phyloP scores from a whole-genome alignment of 2,888 invertebrate genomes.

The Ophion obscuratus region DNA sequence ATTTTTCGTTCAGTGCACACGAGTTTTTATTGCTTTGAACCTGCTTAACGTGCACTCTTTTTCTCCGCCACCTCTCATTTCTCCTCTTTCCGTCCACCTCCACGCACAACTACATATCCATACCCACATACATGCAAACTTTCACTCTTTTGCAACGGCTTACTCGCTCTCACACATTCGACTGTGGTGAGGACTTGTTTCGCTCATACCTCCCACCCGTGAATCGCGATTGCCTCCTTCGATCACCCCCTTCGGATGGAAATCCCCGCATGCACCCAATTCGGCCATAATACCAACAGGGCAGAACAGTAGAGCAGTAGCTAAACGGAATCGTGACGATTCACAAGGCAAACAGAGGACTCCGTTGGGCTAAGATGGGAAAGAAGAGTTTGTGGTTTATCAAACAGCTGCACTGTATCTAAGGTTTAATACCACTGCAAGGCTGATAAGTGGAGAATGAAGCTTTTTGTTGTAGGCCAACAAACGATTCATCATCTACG shows the following conservation, averaged over 20 bases:
- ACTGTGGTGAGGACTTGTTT: too few relatives aligned
- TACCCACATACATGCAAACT: too few relatives aligned
- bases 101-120: too few relatives aligned
- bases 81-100: not conserved
- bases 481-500: too few relatives aligned
- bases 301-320: slow-evolving; percentile 43
- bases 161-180: too few relatives aligned
- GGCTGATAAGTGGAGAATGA: too few relatives aligned
- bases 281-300: slow-evolving; percentile 61
- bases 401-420: not conserved
- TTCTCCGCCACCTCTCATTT: slow-evolving; percentile 1
- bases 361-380: not conserved
- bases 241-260: too few relatives aligned
- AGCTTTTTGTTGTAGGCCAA: too few relatives aligned
- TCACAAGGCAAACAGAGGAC: not conserved
- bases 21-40: slow-evolving; percentile 1
- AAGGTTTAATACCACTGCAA: not conserved
- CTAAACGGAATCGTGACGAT: slow-evolving; percentile 61
- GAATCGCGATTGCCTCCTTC: too few relatives aligned
- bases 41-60: slow-evolving; percentile 24
- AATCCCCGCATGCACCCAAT: too few relatives aligned
- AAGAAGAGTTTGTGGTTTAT: not conserved
- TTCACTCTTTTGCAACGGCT: too few relatives aligned
- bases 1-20: not conserved
- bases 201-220: too few relatives aligned